Evolutionary conservation across 2,888 invertebrate species (phyloP).

Genomic region (Pherbina coryleti): DNA sequence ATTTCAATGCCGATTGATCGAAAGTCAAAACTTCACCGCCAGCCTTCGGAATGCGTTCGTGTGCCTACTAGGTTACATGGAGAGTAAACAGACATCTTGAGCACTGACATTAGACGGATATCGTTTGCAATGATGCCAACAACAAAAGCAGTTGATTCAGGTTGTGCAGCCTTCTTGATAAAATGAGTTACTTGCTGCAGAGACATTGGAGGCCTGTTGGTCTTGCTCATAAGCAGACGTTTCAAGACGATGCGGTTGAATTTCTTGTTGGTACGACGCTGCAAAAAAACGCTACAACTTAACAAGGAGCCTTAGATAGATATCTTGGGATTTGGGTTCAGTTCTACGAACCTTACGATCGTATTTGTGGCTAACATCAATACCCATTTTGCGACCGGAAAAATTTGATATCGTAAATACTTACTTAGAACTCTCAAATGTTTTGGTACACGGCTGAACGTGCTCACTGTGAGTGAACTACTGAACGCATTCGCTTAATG

Average conservation of each 20-base stretch:
- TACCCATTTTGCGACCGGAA: too few relatives aligned
- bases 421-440: too few relatives aligned
- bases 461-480: too few relatives aligned
- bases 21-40: constrained; percentile 97
- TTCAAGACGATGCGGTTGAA: constrained; percentile 96
- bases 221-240: constrained; percentile 97
- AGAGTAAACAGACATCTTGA: constrained; percentile 95
- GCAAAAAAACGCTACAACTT: constrained; percentile 97
- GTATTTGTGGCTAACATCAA: constrained; percentile 99
- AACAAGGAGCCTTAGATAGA: constrained; percentile 93
- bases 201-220: constrained; percentile 94
- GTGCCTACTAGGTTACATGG: constrained; percentile 92
- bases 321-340: constrained; percentile 98
- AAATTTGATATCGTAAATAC: too few relatives aligned
- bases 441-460: too few relatives aligned
- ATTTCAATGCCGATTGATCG: constrained; percentile 93
- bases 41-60: constrained; percentile 95
- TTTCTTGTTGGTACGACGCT: constrained; percentile 94
- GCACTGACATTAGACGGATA: constrained; percentile 88
- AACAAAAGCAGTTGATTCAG: constrained; percentile 90
- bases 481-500: too few relatives aligned
- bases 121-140: constrained; percentile 98
- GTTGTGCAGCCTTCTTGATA: constrained; percentile 87
- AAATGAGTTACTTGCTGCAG: constrained; percentile 87
- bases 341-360: constrained; percentile 98